phyloP scores from a whole-genome alignment of 2,113 vertebrate genomes.

The Hassar affinis region DNA sequence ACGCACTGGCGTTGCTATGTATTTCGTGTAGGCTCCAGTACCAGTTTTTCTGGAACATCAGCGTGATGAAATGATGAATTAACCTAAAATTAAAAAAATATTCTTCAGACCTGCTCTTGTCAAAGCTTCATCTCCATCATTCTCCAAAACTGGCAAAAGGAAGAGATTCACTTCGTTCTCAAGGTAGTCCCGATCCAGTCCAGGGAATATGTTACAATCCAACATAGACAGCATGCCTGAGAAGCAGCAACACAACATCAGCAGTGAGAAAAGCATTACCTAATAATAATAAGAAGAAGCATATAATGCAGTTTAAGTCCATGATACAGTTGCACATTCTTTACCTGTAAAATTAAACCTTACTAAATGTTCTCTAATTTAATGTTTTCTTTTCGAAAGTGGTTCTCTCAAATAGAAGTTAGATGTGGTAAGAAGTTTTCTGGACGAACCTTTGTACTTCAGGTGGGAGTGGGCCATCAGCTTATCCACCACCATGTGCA shows the following conservation, averaged over 20 bases:
- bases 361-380: background rate
- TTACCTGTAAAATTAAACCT: background rate
- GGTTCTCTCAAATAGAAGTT: background rate
- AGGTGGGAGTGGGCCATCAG: conserved; percentile 89
- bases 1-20: too few species aligned
- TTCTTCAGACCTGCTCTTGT: conserved; percentile 72
- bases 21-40: too few species aligned
- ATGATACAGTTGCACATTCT: background rate
- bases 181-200: conserved; percentile 79
- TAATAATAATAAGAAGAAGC: background rate
- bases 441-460: conserved; percentile 81
- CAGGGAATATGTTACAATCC: conserved; percentile 86
- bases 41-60: too few species aligned
- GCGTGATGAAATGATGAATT: background rate
- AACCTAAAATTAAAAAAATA: background rate
- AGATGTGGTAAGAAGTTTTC: background rate
- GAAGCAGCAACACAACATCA: background rate
- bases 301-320: background rate
- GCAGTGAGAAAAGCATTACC: background rate
- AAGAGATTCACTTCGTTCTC: conserved; percentile 86
- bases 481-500: conserved; percentile 83
- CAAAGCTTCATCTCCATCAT: conserved; percentile 77
- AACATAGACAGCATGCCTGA: conserved; percentile 87
- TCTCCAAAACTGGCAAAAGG: conserved; percentile 82
- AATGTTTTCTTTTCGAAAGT: background rate